These are phyloP conservation scores for Centroberyx gerrardi DNA, from an alignment of 2,797 vertebrate species.

Conservation along the genomic window DNA sequence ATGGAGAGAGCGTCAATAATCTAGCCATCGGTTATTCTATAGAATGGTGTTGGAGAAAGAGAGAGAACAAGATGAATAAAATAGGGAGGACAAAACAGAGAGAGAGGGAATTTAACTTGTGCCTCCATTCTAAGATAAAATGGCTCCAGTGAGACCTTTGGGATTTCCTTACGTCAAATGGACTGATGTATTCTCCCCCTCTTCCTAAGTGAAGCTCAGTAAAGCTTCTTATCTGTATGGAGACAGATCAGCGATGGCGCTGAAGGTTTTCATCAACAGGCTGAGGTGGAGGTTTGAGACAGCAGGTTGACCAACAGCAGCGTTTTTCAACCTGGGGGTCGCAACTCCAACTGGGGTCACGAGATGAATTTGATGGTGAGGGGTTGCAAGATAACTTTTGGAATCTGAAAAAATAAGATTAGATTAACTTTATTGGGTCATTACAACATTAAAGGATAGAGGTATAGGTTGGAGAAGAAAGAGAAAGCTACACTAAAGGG, in stretches of 20 bases:
- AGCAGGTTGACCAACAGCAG: constrained; percentile 1
- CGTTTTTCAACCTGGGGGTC: neutral
- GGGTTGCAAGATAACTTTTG: neutral
- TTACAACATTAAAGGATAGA: no score
- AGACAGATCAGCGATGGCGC: constrained; percentile 39
- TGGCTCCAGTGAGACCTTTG: constrained; percentile 7
- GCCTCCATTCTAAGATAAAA: constrained; percentile 35
- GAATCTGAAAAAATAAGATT: no score
- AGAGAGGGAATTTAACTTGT: constrained; percentile 28
- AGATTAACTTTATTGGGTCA: no score
- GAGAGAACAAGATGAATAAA: constrained; percentile 44
- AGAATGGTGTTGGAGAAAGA: constrained; percentile 18
- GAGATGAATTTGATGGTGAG: neutral
- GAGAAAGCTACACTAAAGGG: no score
- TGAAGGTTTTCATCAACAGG: constrained; percentile 30
- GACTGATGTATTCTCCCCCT: constrained; percentile 24
- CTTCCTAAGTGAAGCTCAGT: neutral
- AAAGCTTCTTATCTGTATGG: constrained; percentile 40
- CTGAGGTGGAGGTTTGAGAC: constrained; percentile 21
- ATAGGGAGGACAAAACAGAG: constrained; percentile 21
- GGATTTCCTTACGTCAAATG: constrained; percentile 33
- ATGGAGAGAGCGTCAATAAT: constrained; percentile 51
- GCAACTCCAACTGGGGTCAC: neutral
- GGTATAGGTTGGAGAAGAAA: no score
- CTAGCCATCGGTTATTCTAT: constrained; percentile 39